Evolutionary conservation across 2,888 invertebrate species (phyloP), one percentile per base, ranked within the genome.

Genomic region (Andrena chrysosceles): DNA sequence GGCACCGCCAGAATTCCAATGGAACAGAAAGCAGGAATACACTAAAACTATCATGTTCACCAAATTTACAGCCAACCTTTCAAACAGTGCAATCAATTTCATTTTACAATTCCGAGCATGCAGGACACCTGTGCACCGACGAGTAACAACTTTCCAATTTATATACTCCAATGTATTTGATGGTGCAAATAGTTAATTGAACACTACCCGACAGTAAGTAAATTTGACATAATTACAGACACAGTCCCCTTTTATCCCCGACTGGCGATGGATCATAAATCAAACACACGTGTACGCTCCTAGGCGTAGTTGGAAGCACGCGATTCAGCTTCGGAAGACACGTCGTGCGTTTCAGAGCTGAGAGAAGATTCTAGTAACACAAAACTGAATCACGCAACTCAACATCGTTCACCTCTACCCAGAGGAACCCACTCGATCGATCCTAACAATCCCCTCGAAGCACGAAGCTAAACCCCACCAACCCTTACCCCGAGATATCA

Each of bases 251-350:
- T 23, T 68, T 63, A 52, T 63, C 59, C 35, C 4, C 23, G 26
- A 7, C 48, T 20, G 31, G 31, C 64, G 59, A 79, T 69, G 4
- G 59, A 78, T 79, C 79, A 26, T 78, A 78, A 79, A 78, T 78
- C 79, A 78, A 77, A 79, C 70, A 66, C 64, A 52, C 69, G 70
- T 79, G 70, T 62, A 33, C 23, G 33, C 26, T 69, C 5, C 13
- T 29, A 23, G 49, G 48, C 48, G 56, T 20, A 56, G 16, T 48
- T 29, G 2, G n/a, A 20, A n/a, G 63, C 64, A 69, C 64, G 79
- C 79, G 78, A 77, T 33, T 49, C 56, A 59, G 64, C 35, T 64
- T 64, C 49, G 23, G 20, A 62, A 78, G 78, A 42, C 4, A 23
- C 67, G 52, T 56, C 54, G 23, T 23, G 7, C 20, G n/a, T n/a